Evolutionary conservation across 1,140 invertebrate species (phyloP).

Genomic region (Solen grandis): DNA sequence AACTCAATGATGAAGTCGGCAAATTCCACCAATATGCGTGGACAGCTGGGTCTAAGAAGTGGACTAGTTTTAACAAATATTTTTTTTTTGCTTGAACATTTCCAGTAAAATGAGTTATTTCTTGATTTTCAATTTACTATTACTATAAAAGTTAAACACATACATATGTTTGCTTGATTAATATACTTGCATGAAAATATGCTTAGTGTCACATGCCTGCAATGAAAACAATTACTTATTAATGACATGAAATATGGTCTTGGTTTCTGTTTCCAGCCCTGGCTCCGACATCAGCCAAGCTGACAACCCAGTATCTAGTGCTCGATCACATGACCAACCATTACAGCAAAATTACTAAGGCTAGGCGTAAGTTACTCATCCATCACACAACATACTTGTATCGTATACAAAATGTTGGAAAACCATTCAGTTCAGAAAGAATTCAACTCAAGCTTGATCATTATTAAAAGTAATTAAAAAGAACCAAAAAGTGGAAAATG

Average conservation of each 20-base stretch:
- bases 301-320: slow-evolving; percentile 76
- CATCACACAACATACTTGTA: neutral
- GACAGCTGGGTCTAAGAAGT: slow-evolving; percentile 57
- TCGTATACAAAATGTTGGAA: neutral
- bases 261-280: slow-evolving; percentile 70
- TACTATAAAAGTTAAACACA: too few species aligned
- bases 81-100: neutral
- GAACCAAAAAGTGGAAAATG: too few species aligned
- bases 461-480: too few species aligned
- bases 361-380: slow-evolving; percentile 76
- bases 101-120: neutral
- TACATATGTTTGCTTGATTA: too few species aligned
- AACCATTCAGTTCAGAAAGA: neutral
- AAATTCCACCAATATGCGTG: slow-evolving; percentile 32
- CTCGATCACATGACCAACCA: slow-evolving; percentile 79
- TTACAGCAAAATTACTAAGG: slow-evolving; percentile 77
- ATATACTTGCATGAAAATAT: too few species aligned
- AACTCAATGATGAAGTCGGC: slow-evolving; percentile 35
- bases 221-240: too few species aligned
- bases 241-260: neutral
- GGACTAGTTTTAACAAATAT: slow-evolving; percentile 31
- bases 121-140: too few species aligned
- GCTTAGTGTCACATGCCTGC: too few species aligned
- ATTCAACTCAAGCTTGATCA: too few species aligned
- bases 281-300: slow-evolving; percentile 75